phyloP scores from a whole-genome alignment of 2,888 invertebrate genomes.

The Synanthedon tipuliformis region DNA sequence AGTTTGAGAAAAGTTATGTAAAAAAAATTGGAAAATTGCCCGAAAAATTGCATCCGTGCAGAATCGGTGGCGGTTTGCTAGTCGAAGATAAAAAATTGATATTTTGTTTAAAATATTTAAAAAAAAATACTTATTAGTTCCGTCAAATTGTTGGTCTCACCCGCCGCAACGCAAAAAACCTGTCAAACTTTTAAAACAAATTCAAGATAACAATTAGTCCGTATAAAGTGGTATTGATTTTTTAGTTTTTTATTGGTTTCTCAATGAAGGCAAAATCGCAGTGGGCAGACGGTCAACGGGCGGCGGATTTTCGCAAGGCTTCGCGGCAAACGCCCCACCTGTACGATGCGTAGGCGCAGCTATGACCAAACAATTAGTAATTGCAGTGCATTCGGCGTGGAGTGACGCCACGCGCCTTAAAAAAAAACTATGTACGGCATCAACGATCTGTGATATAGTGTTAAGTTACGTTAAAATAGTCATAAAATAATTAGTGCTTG shows the following conservation, averaged over 20 bases:
- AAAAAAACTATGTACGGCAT: conserved; percentile 42
- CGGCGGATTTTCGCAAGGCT: conserved; percentile 62
- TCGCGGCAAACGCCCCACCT: conserved; percentile 23
- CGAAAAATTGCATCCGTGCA: too few species aligned
- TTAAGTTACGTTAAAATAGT: conserved; percentile 44
- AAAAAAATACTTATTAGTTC: too few species aligned
- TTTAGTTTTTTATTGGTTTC: not conserved
- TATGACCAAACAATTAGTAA: conserved; percentile 27
- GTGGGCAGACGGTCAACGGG: conserved; percentile 13
- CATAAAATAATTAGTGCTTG: conserved; percentile 25
- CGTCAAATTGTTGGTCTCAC: too few species aligned
- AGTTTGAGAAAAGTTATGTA: too few species aligned
- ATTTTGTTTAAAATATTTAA: too few species aligned
- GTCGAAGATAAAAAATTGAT: too few species aligned
- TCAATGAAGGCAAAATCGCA: conserved; percentile 8
- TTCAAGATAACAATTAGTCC: too few species aligned
- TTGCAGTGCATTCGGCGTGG: conserved; percentile 37
- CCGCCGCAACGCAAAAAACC: too few species aligned
- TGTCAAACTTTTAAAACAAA: too few species aligned
- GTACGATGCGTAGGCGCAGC: conserved; percentile 40
- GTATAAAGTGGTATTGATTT: too few species aligned
- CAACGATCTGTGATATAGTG: conserved; percentile 63
- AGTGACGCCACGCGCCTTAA: conserved; percentile 26
- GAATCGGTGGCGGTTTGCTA: too few species aligned
- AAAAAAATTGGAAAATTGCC: too few species aligned